Evolutionary conservation across 1,140 invertebrate genomes (phyloP).

Genomic region (Bombus ignitus): DNA sequence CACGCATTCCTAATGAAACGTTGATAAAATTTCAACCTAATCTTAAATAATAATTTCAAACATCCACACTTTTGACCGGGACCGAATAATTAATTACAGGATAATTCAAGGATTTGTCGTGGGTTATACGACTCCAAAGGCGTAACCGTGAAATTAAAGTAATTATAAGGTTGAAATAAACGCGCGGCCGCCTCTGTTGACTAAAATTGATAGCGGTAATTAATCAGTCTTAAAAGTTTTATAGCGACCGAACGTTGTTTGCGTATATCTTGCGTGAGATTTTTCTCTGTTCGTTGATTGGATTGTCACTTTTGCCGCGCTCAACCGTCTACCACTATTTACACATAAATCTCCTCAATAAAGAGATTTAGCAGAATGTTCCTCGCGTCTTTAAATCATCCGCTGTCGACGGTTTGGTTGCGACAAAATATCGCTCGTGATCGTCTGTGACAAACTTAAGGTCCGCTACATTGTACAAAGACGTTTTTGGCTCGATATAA

Average conservation of each 20-base stretch:
- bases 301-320: not conserved
- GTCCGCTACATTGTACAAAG: not conserved
- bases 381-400: not conserved
- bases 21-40: not conserved
- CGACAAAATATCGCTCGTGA: not conserved
- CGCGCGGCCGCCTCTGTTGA: not conserved
- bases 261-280: not conserved
- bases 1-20: too few species aligned
- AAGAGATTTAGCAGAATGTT: not conserved
- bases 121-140: not conserved
- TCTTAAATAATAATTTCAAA: not conserved
- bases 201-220: constrained; percentile 15
- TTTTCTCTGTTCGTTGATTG: not conserved
- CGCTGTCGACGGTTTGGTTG: not conserved
- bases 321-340: not conserved
- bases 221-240: constrained; percentile 30
- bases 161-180: not conserved
- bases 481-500: not conserved
- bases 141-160: constrained; percentile 22
- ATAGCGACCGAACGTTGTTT: not conserved
- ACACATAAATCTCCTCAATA: not conserved
- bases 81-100: not conserved
- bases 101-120: not conserved
- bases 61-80: too few species aligned
- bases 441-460: not conserved